Base-by-base conservation (phyloP, 2,888 invertebrate species). In the Orgyia antiqua region DNA sequence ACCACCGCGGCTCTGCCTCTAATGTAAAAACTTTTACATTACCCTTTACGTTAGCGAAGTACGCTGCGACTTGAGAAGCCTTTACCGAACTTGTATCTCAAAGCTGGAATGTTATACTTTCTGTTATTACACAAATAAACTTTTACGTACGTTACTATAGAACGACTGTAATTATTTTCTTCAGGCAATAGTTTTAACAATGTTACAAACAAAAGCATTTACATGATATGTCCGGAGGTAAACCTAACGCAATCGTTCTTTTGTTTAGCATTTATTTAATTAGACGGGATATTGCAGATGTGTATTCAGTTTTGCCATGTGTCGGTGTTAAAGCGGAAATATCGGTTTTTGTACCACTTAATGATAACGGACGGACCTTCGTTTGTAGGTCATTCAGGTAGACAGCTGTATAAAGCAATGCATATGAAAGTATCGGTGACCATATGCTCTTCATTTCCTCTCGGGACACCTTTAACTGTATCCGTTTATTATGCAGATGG, bases 21-120 rank as follows among this genome's bases (percentile, higher is more conserved):
- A 77, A 83, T 76, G 77, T 73, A 78, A 80, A 86, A 86, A 83
- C 72, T 83, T 84, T 77, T 71, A 67, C 80, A 70, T 68, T 56
- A 77, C 77, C 76, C 79, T 75, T 80, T 76, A 66, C 66, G 72
- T 76, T 71, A 67, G 65, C 61, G 59, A 63, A 63, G 68, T 53
- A 59, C 58, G 57, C 56, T 58, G 56, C 61, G 67, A 70, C 75
- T 77, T 71, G 64, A 71, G 77, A 68, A 78, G 70, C 76, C 74
- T 79, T 79, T 77, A 65, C 71, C 62, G 46, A 80, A 82, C 70
- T 80, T 79, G 54, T 62, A 54, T 51, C 69, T 78, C 78, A 80
- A 80, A 82, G 79, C 69, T 46, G 68, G 71, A 77, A 82, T 83
- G 73, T 75, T 80, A 76, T 68, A 74, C 73, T 72, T 75, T 79